These are phyloP conservation scores for Hypanus sabinus DNA, from an alignment of 2,113 vertebrate species.

Conservation along the genomic window DNA sequence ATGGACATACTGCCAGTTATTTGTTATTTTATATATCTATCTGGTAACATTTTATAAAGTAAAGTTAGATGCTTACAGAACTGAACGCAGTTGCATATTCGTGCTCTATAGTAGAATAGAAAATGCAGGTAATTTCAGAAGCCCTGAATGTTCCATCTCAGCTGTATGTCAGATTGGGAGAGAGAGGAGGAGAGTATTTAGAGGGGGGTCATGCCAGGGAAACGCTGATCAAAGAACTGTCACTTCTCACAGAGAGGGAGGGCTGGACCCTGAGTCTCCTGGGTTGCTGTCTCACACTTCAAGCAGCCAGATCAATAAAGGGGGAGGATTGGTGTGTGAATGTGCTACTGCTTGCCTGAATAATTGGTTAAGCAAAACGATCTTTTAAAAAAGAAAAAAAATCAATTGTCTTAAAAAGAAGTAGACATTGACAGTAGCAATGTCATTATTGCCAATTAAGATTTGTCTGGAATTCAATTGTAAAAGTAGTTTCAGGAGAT, in stretches of 20 bases:
- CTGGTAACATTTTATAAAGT: not conserved
- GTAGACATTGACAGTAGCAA: not conserved
- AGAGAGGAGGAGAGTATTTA: too few species aligned
- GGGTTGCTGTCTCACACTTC: constrained; percentile 11
- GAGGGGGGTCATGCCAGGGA: not conserved
- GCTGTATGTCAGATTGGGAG: not conserved
- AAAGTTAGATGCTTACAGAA: not conserved
- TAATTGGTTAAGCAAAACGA: not conserved
- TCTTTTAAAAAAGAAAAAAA: not conserved
- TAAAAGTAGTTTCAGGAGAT: not conserved
- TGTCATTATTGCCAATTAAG: not conserved
- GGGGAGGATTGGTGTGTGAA: not conserved
- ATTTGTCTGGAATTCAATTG: not conserved
- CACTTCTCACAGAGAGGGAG: constrained; percentile 18
- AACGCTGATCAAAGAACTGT: constrained; percentile 23
- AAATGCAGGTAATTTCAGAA: not conserved
- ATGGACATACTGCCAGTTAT: not conserved
- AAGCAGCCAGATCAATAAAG: constrained; percentile 20
- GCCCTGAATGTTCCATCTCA: not conserved
- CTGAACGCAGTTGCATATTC: not conserved
- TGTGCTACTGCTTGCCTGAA: not conserved
- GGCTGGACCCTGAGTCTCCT: not conserved
- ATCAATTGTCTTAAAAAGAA: not conserved
- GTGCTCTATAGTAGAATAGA: not conserved
- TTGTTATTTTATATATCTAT: constrained; percentile 15